A percentile compares a stretch with the other conserved stretches of the same genome.
phyloP scores from a whole-genome alignment of 92 coral and sea anemone species.

The Porites divaricata region DNA sequence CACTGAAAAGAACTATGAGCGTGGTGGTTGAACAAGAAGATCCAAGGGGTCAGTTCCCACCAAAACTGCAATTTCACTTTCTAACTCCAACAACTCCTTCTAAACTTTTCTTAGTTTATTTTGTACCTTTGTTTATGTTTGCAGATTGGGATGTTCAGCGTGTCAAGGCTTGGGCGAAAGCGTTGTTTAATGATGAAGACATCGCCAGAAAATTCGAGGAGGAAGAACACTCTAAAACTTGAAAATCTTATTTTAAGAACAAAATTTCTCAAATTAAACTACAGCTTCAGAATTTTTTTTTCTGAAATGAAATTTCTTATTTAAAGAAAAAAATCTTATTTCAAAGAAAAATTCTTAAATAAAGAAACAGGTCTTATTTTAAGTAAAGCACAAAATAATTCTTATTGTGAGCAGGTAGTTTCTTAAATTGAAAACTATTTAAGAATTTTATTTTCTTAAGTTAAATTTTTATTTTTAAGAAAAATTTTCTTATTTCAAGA shows the following conservation, averaged over 20 bases:
- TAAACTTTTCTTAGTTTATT: conserved; percentile 7
- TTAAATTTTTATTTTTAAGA: neutral
- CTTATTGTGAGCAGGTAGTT: no score
- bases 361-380: no score
- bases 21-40: neutral
- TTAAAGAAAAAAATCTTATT: no score
- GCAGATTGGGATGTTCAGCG: conserved; percentile 36
- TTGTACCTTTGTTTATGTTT: neutral
- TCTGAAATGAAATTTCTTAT: no score
- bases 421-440: no score
- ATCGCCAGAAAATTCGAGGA: conserved; percentile 31
- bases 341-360: no score
- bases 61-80: conserved; percentile 5
- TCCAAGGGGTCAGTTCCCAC: conserved; percentile 19
- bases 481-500: neutral
- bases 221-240: conserved; percentile 3
- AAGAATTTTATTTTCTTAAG: no score
- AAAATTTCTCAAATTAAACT: no score
- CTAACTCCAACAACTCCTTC: neutral
- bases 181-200: conserved; percentile 19
- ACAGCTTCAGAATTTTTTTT: no score
- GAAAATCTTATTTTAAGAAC: no score
- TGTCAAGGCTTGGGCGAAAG: conserved; percentile 33
- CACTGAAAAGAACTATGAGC: neutral
- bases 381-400: no score